Evolutionary conservation across 2,888 invertebrate species (phyloP).

Genomic region (Drosophila gaucha): DNA sequence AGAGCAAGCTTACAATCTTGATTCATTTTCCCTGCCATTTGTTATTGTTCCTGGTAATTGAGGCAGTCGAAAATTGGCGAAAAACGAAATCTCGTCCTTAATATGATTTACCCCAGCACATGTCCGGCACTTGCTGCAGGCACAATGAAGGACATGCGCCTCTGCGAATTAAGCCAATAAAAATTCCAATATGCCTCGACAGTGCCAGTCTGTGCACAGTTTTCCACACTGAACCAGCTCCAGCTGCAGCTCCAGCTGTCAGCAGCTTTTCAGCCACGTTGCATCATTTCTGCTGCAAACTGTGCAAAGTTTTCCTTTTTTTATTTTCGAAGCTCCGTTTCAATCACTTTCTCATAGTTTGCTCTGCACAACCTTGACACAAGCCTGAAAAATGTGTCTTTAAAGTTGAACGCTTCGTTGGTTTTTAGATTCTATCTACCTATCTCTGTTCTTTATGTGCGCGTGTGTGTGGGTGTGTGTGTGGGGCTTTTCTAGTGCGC

Average conservation of each 20-base stretch:
- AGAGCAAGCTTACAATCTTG: not conserved
- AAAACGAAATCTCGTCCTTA: conserved; percentile 37
- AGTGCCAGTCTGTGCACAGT: too few relatives aligned
- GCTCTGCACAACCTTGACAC: conserved; percentile 64
- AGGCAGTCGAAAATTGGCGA: conserved; percentile 7
- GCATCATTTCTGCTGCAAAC: conserved; percentile 20
- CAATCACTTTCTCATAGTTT: conserved; percentile 44
- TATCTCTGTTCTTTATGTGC: too few relatives aligned
- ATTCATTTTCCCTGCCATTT: not conserved
- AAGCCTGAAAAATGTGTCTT: conserved; percentile 41
- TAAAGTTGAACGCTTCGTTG: conserved; percentile 50
- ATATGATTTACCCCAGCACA: conserved; percentile 54
- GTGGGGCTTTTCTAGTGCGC: conserved; percentile 32
- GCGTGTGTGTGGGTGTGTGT: not conserved
- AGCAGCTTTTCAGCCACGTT: conserved; percentile 20
- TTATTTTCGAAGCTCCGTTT: conserved; percentile 21
- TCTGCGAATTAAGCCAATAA: conserved; percentile 45
- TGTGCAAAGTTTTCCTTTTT: conserved; percentile 9
- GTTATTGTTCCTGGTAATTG: conserved; percentile 27
- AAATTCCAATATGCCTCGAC: conserved; percentile 47
- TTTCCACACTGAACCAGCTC: not conserved
- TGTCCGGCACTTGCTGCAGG: conserved; percentile 12
- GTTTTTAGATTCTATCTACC: not conserved
- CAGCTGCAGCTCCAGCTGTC: conserved; percentile 12
- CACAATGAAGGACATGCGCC: conserved; percentile 10